Percentiles rank a stretch among this genome's conserved stretches.
phyloP scores from a whole-genome alignment of 2,888 invertebrate genomes.

The Ophioninae sp. region DNA sequence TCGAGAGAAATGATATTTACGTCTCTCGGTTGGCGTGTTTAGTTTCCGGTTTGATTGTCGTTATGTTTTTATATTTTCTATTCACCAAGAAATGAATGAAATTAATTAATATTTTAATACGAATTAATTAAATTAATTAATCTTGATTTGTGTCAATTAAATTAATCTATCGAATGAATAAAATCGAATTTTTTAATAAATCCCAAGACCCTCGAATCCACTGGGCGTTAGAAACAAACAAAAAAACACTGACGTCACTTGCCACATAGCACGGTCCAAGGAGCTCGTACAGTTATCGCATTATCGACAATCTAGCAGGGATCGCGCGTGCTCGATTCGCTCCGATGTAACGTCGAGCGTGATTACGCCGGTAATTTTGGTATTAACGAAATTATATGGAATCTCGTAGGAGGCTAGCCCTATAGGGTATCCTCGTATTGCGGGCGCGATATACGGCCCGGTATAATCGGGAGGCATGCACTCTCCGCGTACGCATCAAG shows the following conservation, averaged over 20 bases:
- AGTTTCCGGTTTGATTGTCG: too few species aligned
- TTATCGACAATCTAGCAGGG: conserved; percentile 35
- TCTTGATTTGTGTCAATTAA: too few species aligned
- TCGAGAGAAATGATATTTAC: too few species aligned
- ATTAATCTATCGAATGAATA: too few species aligned
- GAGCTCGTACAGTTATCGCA: conserved; percentile 22
- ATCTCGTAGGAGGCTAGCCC: conserved; percentile 36
- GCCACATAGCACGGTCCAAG: conserved; percentile 1
- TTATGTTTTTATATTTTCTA: too few species aligned
- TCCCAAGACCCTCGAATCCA: not conserved
- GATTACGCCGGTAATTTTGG: conserved; percentile 60
- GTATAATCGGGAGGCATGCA: conserved; percentile 41
- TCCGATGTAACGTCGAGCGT: conserved; percentile 56
- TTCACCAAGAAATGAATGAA: too few species aligned
- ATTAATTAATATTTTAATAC: too few species aligned
- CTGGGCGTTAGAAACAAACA: not conserved
- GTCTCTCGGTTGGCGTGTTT: too few species aligned
- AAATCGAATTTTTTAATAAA: too few species aligned
- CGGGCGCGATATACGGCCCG: conserved; percentile 2
- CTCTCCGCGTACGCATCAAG: conserved; percentile 36
- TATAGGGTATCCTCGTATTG: conserved; percentile 9
- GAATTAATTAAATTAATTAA: too few species aligned
- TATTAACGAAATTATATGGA: conserved; percentile 59
- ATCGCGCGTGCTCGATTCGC: conserved; percentile 21
- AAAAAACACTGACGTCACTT: not conserved